These are phyloP conservation scores for Chloromyia formosa DNA, from an alignment of 2,888 invertebrate genomes.

Conservation along the genomic window DNA sequence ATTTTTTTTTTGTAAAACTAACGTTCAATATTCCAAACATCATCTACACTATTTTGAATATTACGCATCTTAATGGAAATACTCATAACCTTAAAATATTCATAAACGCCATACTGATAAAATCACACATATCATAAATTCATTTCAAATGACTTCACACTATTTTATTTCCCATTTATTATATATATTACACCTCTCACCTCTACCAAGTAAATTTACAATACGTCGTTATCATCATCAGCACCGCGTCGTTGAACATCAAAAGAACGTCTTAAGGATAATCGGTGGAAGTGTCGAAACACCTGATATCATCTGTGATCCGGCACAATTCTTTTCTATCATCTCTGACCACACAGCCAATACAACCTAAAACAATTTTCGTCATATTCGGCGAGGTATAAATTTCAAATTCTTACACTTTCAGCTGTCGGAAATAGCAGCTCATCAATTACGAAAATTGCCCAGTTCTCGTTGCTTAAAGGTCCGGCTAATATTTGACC, in stretches of 20 bases:
- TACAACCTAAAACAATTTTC: slow-evolving; percentile 23
- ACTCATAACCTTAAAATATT: too few relatives aligned
- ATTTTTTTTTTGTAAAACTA: too few relatives aligned
- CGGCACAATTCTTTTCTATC: not conserved
- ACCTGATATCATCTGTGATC: slow-evolving; percentile 36
- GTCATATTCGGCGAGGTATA: slow-evolving; percentile 2
- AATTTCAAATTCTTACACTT: slow-evolving; percentile 39
- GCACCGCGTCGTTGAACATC: slow-evolving; percentile 14
- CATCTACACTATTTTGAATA: too few relatives aligned
- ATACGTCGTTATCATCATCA: not conserved
- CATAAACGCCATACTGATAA: not conserved
- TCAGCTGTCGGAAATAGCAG: slow-evolving; percentile 50
- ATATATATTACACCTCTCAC: not conserved
- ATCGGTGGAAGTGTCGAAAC: slow-evolving; percentile 27
- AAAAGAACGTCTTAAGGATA: not conserved
- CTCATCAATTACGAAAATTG: slow-evolving; percentile 49
- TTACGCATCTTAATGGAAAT: too few relatives aligned
- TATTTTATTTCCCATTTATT: slow-evolving; percentile 3
- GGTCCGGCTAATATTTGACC: slow-evolving; percentile 45
- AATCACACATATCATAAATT: not conserved
- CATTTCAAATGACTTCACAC: not conserved
- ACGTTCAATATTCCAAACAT: too few relatives aligned
- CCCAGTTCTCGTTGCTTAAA: slow-evolving; percentile 18
- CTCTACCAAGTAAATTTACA: not conserved
- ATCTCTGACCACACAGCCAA: not conserved